phyloP scores from a whole-genome alignment of 2,888 invertebrate genomes.

The Ophion slaviceki region DNA sequence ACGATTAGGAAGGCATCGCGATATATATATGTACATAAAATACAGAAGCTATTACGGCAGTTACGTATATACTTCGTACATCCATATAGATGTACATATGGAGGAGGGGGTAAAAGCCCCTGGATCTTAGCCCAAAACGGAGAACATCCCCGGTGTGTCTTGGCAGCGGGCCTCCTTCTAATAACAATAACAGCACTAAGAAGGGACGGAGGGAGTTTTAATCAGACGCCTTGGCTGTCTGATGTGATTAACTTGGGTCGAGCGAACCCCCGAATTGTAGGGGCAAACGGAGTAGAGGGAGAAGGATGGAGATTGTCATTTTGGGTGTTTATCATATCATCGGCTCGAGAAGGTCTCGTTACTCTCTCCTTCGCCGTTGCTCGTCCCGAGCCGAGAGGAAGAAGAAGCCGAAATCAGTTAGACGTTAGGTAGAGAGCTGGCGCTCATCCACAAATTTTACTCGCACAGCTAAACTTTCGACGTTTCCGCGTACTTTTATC shows the following conservation, averaged over 20 bases:
- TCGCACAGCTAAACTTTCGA: conserved; percentile 41
- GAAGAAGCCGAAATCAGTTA: conserved; percentile 14
- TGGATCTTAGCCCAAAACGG: conserved; percentile 23
- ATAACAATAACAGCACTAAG: conserved; percentile 79
- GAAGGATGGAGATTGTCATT: conserved; percentile 74
- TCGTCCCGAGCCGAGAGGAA: conserved; percentile 21
- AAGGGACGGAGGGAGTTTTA: conserved; percentile 78
- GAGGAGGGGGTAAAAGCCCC: conserved; percentile 21
- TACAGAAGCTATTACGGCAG: conserved; percentile 54
- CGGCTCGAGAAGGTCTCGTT: conserved; percentile 68
- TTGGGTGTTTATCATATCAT: conserved; percentile 79
- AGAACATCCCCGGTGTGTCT: conserved; percentile 45
- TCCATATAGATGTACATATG: conserved; percentile 37
- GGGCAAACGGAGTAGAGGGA: conserved; percentile 49
- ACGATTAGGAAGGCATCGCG: conserved; percentile 69
- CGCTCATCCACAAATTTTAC: conserved; percentile 39
- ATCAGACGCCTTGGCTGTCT: conserved; percentile 78
- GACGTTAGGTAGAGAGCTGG: conserved; percentile 13
- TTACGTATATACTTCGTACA: conserved; percentile 62
- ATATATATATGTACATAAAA: conserved; percentile 12
- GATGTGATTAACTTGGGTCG: conserved; percentile 78
- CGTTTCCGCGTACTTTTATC: conserved; percentile 19
- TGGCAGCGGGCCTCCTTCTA: conserved; percentile 68
- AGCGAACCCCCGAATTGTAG: conserved; percentile 59
- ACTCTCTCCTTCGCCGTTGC: conserved; percentile 43